Evolutionary conservation across 2,888 invertebrate species (phyloP).

Genomic region (Hypomecis punctinalis): DNA sequence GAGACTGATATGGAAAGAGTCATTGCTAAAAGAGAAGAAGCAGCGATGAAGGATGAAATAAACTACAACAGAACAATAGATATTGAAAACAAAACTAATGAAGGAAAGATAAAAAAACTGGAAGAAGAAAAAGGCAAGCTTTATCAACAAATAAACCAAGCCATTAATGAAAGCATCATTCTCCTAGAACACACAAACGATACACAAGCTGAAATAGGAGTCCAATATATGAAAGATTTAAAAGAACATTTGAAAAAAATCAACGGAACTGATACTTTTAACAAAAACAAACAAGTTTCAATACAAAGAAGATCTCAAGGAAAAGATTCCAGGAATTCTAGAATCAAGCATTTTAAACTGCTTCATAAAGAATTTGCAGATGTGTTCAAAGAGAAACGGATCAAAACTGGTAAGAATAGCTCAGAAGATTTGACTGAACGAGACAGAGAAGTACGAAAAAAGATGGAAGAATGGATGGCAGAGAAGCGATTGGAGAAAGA

Average conservation of each 20-base stretch:
- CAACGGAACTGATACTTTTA: constrained; percentile 37
- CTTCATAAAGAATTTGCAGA: constrained; percentile 37
- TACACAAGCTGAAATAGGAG: constrained; percentile 51
- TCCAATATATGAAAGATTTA: constrained; percentile 53
- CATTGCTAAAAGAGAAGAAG: not conserved
- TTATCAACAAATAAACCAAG: constrained; percentile 53
- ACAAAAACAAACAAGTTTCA: not conserved
- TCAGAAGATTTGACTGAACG: constrained; percentile 1
- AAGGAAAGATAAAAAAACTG: constrained; percentile 45
- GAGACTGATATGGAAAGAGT: constrained; percentile 6
- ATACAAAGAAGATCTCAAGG: constrained; percentile 13
- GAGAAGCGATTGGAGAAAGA: constrained; percentile 50
- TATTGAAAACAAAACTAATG: constrained; percentile 34
- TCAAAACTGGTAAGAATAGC: not conserved
- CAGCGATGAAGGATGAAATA: not conserved
- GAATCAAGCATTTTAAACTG: constrained; percentile 16
- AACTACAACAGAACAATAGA: not conserved
- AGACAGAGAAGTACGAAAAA: constrained; percentile 45
- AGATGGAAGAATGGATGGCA: constrained; percentile 54
- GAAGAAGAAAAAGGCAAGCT: constrained; percentile 54
- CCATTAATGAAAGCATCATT: constrained; percentile 58
- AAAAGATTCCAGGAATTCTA: constrained; percentile 14
- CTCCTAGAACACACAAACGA: constrained; percentile 52
- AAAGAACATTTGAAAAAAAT: constrained; percentile 52
- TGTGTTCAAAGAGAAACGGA: constrained; percentile 25